Evolutionary conservation across 2,113 vertebrate genomes (phyloP), one percentile per base, ranked within the genome.

Genomic region (Bostrychus sinensis): DNA sequence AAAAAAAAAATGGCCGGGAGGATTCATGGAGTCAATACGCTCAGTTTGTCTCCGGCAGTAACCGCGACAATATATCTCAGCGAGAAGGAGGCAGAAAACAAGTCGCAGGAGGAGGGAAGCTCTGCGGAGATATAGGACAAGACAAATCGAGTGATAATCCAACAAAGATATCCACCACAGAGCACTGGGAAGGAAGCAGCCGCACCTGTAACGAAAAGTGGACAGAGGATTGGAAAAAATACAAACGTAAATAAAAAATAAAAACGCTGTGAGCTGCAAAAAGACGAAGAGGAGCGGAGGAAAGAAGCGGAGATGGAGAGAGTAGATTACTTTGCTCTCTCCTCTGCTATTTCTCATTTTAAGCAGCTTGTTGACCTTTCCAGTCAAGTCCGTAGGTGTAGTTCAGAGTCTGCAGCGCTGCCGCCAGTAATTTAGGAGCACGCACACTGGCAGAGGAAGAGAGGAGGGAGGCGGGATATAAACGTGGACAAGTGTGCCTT

Each of bases 351-450:
- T 93, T 86, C 91, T 93, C 82, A 87, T 86, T 92, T 92, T 89
- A 91, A 92, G 72, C 76, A 89, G 81, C 79, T 91, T 89, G 84
- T 89, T 91, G 89, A 91, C 91, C 91, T 92, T 86, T 84, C 59
- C 86, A 78, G 81, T 89, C 89, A 82, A 81, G 70, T 89, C 83
- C 90, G 83, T 85, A 88, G 89, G 88, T 91, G 79, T 84, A 89
- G 75, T 86, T 88, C 70, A 75, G 61, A 83, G 79, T 81, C 77
- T 75, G 75, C 69, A 66, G 81, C 70, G 70, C 61, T 67, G 67
- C 75, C 82, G 70, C 72, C 71, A 78, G 86, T 89, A 81, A 88
- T 89, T 90, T 86, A 81, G 81, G 58, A 75, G 46, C 10, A 50
- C 1, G 7, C 10, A 26, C 2, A 11, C n/a, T n/a, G 37, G 14